Evolutionary conservation across 2,797 vertebrate species (phyloP).

Genomic region (Rhinophrynus dorsalis): DNA sequence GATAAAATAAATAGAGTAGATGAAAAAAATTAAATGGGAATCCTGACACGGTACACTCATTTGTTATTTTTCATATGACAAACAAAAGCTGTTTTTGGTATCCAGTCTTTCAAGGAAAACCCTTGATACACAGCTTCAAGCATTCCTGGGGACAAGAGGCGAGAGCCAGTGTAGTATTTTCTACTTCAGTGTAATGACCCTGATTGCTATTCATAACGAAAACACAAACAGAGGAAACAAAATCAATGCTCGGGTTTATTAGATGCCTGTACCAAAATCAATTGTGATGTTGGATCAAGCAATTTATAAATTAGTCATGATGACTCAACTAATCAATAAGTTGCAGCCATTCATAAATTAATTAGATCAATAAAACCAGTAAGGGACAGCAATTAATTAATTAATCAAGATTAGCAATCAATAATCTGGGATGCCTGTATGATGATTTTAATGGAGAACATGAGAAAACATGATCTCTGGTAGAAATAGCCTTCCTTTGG

Average conservation of each 20-base stretch:
- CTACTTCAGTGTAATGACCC: constrained; percentile 9
- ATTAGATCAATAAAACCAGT: constrained; percentile 48
- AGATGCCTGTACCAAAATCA: constrained; percentile 36
- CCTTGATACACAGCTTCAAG: too few relatives aligned
- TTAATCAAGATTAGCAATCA: constrained; percentile 33
- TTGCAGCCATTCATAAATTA: constrained; percentile 45
- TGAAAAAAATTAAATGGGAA: too few relatives aligned
- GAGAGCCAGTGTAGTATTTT: neutral
- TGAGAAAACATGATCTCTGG: neutral
- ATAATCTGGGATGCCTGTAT: constrained; percentile 15
- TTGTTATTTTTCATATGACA: too few relatives aligned
- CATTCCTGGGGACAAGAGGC: neutral
- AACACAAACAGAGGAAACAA: constrained; percentile 6
- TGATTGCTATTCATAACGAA: constrained; percentile 43
- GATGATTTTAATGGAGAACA: constrained; percentile 31
- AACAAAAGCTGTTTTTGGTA: too few relatives aligned
- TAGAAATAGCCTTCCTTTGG: constrained; percentile 12
- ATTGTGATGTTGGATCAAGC: constrained; percentile 42
- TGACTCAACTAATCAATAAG: constrained; percentile 39
- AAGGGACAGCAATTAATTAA: constrained; percentile 39
- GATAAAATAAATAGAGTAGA: too few relatives aligned
- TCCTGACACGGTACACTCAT: too few relatives aligned
- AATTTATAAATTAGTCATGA: constrained; percentile 49
- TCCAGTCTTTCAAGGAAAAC: too few relatives aligned
- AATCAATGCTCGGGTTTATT: constrained; percentile 45